phyloP scores from a whole-genome alignment of 1,140 invertebrate species.

The Babylonia areolata region DNA sequence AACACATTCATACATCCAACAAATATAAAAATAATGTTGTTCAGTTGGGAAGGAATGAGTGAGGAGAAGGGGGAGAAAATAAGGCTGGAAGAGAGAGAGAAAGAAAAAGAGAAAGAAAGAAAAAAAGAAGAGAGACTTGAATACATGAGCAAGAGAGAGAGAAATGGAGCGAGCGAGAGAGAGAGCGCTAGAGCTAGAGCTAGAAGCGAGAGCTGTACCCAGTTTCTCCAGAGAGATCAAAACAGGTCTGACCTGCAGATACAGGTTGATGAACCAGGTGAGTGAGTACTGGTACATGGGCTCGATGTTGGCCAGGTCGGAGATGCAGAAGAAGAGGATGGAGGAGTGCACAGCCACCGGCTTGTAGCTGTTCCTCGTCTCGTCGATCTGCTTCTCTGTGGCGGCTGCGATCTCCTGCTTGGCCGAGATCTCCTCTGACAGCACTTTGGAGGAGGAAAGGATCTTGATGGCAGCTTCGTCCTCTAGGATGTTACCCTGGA shows the following conservation, averaged over 20 bases:
- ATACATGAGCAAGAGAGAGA: too few species aligned
- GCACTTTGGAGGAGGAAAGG: slow-evolving; percentile 73
- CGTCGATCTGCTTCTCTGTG: slow-evolving; percentile 75
- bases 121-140: not conserved
- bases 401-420: slow-evolving; percentile 75
- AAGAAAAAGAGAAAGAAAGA: not conserved
- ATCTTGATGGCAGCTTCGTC: slow-evolving; percentile 76
- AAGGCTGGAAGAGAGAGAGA: not conserved
- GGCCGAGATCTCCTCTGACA: slow-evolving; percentile 75
- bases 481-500: slow-evolving; percentile 75
- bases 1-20: too few species aligned
- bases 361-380: slow-evolving; percentile 75
- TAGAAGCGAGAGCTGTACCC: too few species aligned
- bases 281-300: slow-evolving; percentile 77
- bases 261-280: slow-evolving; percentile 76
- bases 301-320: slow-evolving; percentile 76
- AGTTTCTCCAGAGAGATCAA: too few species aligned
- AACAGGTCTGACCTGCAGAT: slow-evolving; percentile 76
- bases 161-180: too few species aligned
- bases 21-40: too few species aligned
- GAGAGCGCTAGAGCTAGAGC: too few species aligned
- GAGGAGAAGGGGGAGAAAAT: too few species aligned
- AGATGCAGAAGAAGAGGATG: slow-evolving; percentile 76
- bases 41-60: too few species aligned
- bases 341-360: slow-evolving; percentile 75